Evolutionary conservation across 2,888 invertebrate genomes (phyloP).

Genomic region (Blastobasis lacticolella): DNA sequence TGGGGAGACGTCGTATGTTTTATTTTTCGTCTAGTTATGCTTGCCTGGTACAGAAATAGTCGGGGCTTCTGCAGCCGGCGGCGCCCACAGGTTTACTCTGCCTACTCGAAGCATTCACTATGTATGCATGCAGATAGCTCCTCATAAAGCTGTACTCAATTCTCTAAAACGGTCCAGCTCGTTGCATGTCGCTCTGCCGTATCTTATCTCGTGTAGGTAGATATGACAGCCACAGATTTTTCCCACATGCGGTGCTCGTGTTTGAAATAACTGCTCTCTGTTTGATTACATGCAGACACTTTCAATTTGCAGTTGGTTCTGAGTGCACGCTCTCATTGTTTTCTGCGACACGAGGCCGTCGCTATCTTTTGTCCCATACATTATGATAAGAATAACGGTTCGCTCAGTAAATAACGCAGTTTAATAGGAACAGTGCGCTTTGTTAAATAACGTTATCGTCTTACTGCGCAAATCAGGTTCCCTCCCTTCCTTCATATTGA

Average conservation of each 20-base stretch:
- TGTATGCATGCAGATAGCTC: background rate
- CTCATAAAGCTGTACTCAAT: slow-evolving; percentile 2
- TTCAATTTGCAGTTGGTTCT: background rate
- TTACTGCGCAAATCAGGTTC: too few species aligned
- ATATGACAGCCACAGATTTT: slow-evolving; percentile 1
- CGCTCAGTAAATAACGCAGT: too few species aligned
- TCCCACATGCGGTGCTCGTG: background rate
- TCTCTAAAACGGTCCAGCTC: background rate
- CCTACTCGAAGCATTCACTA: slow-evolving; percentile 4
- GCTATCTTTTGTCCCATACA: too few species aligned
- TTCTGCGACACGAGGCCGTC: too few species aligned
- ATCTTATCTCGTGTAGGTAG: too few species aligned
- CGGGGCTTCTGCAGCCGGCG: slow-evolving; percentile 14
- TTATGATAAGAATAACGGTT: too few species aligned
- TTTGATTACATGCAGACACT: background rate
- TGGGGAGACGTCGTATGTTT: slow-evolving; percentile 18
- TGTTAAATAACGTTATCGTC: too few species aligned
- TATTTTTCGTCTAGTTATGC: slow-evolving; percentile 29
- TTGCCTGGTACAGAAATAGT: slow-evolving; percentile 36
- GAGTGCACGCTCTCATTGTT: too few species aligned
- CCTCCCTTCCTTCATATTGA: too few species aligned
- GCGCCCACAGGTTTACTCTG: slow-evolving; percentile 12
- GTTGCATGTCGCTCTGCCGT: background rate
- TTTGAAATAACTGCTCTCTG: slow-evolving; percentile 3
- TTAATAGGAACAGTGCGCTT: too few species aligned